Percentiles rank a stretch among this genome's conserved stretches.
phyloP scores from a whole-genome alignment of 2,113 vertebrate genomes.

The Trogon melanurus region DNA sequence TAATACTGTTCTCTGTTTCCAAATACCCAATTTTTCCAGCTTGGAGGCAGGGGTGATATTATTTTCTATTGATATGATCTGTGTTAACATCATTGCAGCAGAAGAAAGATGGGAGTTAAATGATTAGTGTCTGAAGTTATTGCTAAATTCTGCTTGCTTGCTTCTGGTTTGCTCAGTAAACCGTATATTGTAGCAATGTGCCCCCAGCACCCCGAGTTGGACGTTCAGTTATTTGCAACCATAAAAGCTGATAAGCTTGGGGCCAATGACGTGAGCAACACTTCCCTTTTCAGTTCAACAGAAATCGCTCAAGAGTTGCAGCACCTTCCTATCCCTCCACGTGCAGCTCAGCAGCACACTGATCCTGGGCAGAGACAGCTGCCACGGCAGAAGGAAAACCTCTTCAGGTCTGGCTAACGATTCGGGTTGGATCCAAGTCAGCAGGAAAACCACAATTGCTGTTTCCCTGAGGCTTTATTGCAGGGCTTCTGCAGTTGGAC shows the following conservation, averaged over 20 bases:
- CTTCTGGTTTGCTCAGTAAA: slow-evolving; percentile 39
- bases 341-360: not conserved
- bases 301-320: not conserved
- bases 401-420: not conserved
- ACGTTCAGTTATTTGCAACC: not conserved
- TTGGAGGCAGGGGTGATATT: not conserved
- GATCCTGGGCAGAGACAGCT: not conserved
- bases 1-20: not conserved
- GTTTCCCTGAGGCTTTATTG: not conserved
- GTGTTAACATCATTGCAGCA: not conserved
- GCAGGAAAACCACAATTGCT: not conserved
- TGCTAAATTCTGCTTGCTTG: not conserved
- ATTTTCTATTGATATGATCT: not conserved
- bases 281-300: slow-evolving; percentile 6
- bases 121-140: not conserved
- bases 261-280: not conserved
- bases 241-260: not conserved
- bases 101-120: not conserved
- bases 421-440: not conserved
- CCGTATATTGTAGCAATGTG: not conserved
- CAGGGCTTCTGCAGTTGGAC: not conserved
- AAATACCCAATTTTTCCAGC: not conserved
- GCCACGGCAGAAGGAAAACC: not conserved
- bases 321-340: not conserved
- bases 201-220: not conserved